Conservation (phyloP, 1,140 invertebrate genomes). For the Lucilia cuprina region DNA sequence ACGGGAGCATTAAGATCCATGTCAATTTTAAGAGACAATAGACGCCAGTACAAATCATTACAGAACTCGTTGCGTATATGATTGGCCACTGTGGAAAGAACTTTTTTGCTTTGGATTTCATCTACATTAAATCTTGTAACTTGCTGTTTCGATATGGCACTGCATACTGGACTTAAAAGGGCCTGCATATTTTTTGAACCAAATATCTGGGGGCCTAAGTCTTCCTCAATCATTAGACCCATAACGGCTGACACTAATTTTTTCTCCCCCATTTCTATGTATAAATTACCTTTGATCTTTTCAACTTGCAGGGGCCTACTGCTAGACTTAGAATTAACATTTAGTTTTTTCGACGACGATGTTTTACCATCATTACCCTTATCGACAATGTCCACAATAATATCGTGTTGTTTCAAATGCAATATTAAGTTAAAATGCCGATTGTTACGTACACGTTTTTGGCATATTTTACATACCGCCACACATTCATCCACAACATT, state of each 20-base stretch:
- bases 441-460: neutral
- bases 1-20: neutral
- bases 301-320: neutral
- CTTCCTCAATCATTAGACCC: neutral
- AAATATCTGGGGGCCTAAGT: neutral
- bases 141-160: neutral
- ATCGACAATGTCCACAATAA: neutral
- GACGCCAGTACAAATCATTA: slow-evolving; percentile 5
- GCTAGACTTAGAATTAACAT: neutral
- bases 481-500: neutral
- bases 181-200: neutral
- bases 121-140: neutral
- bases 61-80: neutral
- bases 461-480: slow-evolving; percentile 14
- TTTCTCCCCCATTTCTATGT: neutral
- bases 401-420: neutral
- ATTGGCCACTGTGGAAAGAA: neutral
- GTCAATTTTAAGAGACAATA: slow-evolving; percentile 12
- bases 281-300: neutral
- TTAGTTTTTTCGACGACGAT: neutral
- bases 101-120: neutral
- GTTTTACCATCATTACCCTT: neutral
- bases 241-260: neutral
- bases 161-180: neutral
- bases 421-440: neutral